Evolutionary conservation across 1,140 invertebrate species (phyloP), one percentile per base, ranked within the genome.

Genomic region (Lasaia peninsularis): DNA sequence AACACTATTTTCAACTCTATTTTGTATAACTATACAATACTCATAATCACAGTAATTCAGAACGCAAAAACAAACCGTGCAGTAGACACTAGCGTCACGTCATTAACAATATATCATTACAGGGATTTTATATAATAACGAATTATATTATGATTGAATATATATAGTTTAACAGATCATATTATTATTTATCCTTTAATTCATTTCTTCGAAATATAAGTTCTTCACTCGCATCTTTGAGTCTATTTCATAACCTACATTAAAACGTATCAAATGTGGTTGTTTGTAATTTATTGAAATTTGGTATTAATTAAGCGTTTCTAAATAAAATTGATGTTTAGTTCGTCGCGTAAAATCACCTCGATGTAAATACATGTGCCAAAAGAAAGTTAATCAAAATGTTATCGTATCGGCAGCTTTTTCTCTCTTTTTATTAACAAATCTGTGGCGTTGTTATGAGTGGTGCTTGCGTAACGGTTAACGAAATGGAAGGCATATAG

Each of bases 101-200:
- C 82, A 85, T 74, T 78, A 81, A 86, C 86, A 88, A 86, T 86
- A 88, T 86, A 81, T 86, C 79, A 84, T 86, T 88, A 88, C 86
- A 88, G 86, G 86, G 86, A 88, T 88, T 88, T 88, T 86, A 84
- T 86, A 88, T 84, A 80, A 82, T 78, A 86, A 84, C 72, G 71
- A 84, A 78, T 79, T 82, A 70, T 78, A 76, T 78, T 55, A 44
- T 44, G 71, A 80, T 80, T 84, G 75, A 80, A 80, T 85, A 83
- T 79, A 74, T 86, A 84, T 55, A 84, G 75, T 84, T 86, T 85
- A 78, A 78, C 75, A 74, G 71, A 81, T 69, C 69, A 69, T 71
- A 73, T 20, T 44, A 14, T 55, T 69, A 61, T 65, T 60, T 80
- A 72, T 77, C 72, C 80, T 83, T 77, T 75, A 73, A 58, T 48